phyloP scores from a whole-genome alignment of 1,140 invertebrate genomes.

The Heliconius congener region DNA sequence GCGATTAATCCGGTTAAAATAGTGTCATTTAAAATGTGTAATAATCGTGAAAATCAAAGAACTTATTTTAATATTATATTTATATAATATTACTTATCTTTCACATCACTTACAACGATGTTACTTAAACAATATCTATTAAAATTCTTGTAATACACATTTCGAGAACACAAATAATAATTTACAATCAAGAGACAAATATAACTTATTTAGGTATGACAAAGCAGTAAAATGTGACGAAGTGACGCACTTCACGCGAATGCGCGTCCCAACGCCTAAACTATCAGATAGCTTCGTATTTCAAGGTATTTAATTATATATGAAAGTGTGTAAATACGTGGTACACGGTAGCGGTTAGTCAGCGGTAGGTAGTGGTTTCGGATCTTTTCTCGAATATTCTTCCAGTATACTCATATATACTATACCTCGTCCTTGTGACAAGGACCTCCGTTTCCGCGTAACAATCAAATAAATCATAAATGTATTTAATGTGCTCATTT shows the following conservation, averaged over 20 bases:
- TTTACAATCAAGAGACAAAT: slow-evolving; percentile 7
- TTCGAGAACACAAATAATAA: slow-evolving; percentile 9
- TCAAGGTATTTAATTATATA: background rate
- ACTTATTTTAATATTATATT: too few relatives aligned
- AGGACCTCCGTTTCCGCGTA: slow-evolving; percentile 7
- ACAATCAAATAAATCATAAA: slow-evolving; percentile 9
- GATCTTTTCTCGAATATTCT: background rate
- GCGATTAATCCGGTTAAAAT: too few relatives aligned
- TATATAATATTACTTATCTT: too few relatives aligned
- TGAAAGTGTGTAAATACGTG: background rate
- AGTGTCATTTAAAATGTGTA: too few relatives aligned
- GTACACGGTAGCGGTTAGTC: background rate
- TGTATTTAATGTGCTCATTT: background rate
- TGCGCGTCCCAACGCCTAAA: background rate
- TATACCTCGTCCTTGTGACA: background rate
- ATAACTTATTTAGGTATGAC: background rate
- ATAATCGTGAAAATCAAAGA: too few relatives aligned
- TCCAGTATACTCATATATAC: background rate
- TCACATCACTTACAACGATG: too few relatives aligned
- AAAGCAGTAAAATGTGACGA: background rate
- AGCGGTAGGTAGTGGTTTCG: background rate
- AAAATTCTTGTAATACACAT: background rate
- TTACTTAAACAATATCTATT: background rate
- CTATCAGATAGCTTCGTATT: background rate
- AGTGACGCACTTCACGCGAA: background rate